Conservation (phyloP, 2,797 vertebrate species). For the Darevskia mixta region DNA sequence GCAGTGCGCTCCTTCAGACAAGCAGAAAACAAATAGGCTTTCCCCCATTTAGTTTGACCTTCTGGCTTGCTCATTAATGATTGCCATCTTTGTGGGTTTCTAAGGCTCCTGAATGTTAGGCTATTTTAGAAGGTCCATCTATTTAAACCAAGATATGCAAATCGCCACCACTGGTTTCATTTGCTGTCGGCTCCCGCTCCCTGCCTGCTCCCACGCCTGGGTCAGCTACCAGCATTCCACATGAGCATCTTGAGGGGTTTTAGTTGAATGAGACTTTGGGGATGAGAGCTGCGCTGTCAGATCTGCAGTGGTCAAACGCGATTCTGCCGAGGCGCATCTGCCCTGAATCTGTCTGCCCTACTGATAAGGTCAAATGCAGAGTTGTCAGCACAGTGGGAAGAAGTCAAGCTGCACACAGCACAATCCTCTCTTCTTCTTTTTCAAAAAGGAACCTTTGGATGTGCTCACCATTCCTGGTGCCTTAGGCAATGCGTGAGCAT, state of each 20-base stretch:
- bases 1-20: neutral
- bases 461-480: constrained; percentile 1
- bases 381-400: neutral
- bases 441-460: neutral
- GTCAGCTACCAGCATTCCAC: neutral
- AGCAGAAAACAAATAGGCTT: constrained; percentile 20
- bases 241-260: neutral
- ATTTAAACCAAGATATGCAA: constrained; percentile 2
- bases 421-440: neutral
- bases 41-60: neutral
- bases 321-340: neutral
- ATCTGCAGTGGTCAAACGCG: neutral
- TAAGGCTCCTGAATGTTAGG: neutral
- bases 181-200: neutral
- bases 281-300: neutral
- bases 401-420: neutral
- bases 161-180: neutral
- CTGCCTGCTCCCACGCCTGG: neutral
- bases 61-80: neutral
- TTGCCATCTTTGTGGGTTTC: neutral
- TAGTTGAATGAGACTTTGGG: neutral
- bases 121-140: neutral
- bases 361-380: neutral
- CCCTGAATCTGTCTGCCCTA: neutral
- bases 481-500: neutral